Base-by-base conservation (phyloP, 2,888 invertebrate species). In the Ichneumon xanthorius region DNA sequence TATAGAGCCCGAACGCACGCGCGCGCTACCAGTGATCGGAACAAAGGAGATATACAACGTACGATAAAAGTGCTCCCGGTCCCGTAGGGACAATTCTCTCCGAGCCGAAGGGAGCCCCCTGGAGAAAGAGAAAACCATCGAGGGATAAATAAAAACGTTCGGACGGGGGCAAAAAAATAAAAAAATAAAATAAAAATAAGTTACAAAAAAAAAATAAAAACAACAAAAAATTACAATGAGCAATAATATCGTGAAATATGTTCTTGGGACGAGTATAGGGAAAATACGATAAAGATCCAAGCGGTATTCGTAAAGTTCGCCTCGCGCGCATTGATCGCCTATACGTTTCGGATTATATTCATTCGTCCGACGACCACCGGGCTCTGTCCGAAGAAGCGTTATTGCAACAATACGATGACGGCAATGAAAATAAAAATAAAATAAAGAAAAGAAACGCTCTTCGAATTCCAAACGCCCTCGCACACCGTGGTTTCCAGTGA, bases 21-120 rank as follows among this genome's bases (percentile, higher is more conserved):
- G 50, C 67, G 75, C 67, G 77, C 67, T 80, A 76, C 82, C 84
- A 72, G 79, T 75, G 80, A 86, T 86, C 79, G 81, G 72, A 85
- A 86, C 86, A 85, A 86, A 82, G 77, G 82, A 86, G 82, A 87
- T 86, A 86, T 85, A 85, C 79, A 82, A 75, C 81, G 76, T 82
- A 86, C 80, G 84, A 86, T 84, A 86, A 86, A 86, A 84, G 82
- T 86, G 84, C 84, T 86, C 78, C 86, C 70, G 84, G 82, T 86
- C 55, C 67, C 71, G 26, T 55, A 72, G 79, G 76, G 80, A 73
- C 77, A 84, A 82, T 80, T 79, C 79, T 77, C 67, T 63, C 58
- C 40, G 50, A 50, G 63, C 26, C 48, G 16, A 30, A 58, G 75
- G 76, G 76, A 53, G 33, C 4, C 55, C 50, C 22, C 55, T 3